Evolutionary conservation across 2,797 vertebrate species (phyloP).

Genomic region (Lithobates pipiens): DNA sequence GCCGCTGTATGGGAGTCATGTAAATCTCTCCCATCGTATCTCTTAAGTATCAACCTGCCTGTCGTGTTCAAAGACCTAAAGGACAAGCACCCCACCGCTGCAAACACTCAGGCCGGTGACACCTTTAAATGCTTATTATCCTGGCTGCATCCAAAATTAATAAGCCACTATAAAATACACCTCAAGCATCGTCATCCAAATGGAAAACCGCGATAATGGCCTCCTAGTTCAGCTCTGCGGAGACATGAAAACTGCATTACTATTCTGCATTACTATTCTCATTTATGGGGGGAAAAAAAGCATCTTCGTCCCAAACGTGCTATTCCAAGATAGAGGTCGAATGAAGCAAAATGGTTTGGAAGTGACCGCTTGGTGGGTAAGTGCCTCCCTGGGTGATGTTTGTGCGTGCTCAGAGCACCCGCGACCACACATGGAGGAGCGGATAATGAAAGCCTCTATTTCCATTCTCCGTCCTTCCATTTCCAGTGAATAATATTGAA

Average conservation of each 20-base stretch:
- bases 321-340: not conserved
- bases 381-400: slow-evolving; percentile 10
- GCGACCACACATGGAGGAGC: slow-evolving; percentile 14
- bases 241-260: slow-evolving; percentile 5
- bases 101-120: not conserved
- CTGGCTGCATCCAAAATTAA: not conserved
- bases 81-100: not conserved
- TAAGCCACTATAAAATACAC: not conserved
- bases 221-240: not conserved
- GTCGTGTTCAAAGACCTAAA: not conserved
- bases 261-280: slow-evolving; percentile 1
- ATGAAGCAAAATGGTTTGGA: slow-evolving; percentile 13
- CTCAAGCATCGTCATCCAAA: not conserved
- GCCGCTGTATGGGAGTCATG: not conserved
- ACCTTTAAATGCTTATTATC: not conserved
- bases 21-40: not conserved
- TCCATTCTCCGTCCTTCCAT: slow-evolving; percentile 21
- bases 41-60: not conserved
- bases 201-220: not conserved
- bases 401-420: not conserved
- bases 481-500: slow-evolving; percentile 23
- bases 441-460: slow-evolving; percentile 29
- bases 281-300: not conserved
- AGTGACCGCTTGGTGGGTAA: not conserved
- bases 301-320: not conserved